Conservation (phyloP, 2,113 vertebrate species). For the Mastomys natalensis region DNA sequence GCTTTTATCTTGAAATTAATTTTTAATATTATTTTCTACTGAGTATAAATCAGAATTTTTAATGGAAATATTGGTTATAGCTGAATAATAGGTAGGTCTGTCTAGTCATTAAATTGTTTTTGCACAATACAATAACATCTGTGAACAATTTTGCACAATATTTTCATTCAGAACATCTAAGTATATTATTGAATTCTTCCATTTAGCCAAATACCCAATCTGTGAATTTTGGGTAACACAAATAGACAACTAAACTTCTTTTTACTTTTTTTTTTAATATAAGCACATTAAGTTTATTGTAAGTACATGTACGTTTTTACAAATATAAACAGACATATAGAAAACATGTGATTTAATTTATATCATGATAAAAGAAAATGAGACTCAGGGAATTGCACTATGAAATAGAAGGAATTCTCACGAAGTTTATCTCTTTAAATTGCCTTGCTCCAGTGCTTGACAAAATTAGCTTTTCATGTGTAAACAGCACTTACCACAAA, state of each 20-base stretch:
- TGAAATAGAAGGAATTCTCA: not conserved
- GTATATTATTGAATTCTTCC: not conserved
- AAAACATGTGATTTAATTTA: not conserved
- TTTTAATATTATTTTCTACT: not conserved
- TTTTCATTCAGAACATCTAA: not conserved
- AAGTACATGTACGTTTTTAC: too few relatives aligned
- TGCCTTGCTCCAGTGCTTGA: not conserved
- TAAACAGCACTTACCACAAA: not conserved
- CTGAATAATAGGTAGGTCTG: not conserved
- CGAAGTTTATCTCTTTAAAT: not conserved
- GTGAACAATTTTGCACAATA: not conserved
- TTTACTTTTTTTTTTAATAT: not conserved
- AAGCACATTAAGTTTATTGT: not conserved
- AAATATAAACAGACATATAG: not conserved
- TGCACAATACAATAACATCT: not conserved
- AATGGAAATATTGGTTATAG: not conserved
- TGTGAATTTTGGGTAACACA: not conserved
- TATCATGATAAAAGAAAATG: not conserved
- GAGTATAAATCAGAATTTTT: not conserved
- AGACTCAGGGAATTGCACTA: accelerated
- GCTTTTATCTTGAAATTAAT: not conserved
- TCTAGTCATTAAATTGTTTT: conserved; percentile 24
- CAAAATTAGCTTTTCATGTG: not conserved
- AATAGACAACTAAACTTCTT: not conserved
- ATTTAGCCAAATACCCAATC: not conserved